Evolutionary conservation across 2,888 invertebrate genomes (phyloP).

Genomic region (Trichopria drosophilae): DNA sequence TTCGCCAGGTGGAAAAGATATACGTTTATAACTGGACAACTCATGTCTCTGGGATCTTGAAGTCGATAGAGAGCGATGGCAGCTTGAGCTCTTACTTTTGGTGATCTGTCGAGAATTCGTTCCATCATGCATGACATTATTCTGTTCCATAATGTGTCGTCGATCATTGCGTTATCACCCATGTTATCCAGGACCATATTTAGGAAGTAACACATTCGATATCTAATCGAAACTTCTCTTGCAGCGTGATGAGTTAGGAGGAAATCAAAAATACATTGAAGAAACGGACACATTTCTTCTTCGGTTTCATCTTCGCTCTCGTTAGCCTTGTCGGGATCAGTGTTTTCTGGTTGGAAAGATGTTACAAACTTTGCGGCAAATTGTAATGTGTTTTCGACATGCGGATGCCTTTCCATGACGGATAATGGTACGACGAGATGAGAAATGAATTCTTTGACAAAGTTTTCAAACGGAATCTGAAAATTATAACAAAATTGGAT

Average conservation of each 20-base stretch:
- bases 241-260: conserved; percentile 63
- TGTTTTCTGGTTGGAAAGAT: conserved; percentile 58
- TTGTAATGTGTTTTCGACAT: conserved; percentile 69
- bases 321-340: conserved; percentile 26
- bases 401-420: conserved; percentile 69
- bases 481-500: conserved; percentile 37
- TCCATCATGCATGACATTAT: conserved; percentile 72
- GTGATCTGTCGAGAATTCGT: conserved; percentile 70
- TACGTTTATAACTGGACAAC: conserved; percentile 75
- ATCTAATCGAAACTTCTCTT: conserved; percentile 65
- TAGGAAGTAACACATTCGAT: conserved; percentile 76
- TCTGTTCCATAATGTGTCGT: conserved; percentile 74
- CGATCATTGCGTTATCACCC: conserved; percentile 75
- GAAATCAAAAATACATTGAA: conserved; percentile 66
- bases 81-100: conserved; percentile 78
- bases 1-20: conserved; percentile 72
- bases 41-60: conserved; percentile 75
- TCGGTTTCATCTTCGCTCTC: conserved; percentile 60
- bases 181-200: conserved; percentile 74
- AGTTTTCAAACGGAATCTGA: conserved; percentile 63
- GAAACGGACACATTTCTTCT: conserved; percentile 60
- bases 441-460: conserved; percentile 67
- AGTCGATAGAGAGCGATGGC: conserved; percentile 76
- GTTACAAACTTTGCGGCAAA: conserved; percentile 75
- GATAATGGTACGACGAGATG: conserved; percentile 69